Conservation (phyloP, 1,140 invertebrate species). For the Araneus ventricosus region DNA sequence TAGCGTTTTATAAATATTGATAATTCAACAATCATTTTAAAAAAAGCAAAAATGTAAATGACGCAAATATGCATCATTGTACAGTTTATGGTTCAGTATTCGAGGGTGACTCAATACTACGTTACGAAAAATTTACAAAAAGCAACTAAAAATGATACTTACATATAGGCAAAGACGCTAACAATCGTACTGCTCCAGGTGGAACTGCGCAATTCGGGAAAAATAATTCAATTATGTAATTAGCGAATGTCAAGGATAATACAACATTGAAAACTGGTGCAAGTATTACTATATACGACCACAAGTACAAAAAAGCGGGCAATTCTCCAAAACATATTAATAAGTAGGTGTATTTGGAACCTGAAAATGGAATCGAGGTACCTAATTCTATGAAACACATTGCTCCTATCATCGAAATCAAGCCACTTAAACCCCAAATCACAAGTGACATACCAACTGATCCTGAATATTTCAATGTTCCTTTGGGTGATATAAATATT, state of each 20-base stretch:
- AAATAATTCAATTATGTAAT: slow-evolving; percentile 80
- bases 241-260: slow-evolving; percentile 83
- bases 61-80: too few relatives aligned
- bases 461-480: slow-evolving; percentile 80
- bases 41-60: too few relatives aligned
- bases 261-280: slow-evolving; percentile 93
- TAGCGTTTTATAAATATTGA: too few relatives aligned
- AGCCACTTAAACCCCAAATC: slow-evolving; percentile 78
- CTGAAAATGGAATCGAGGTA: slow-evolving; percentile 89
- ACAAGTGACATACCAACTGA: slow-evolving; percentile 78
- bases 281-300: slow-evolving; percentile 88
- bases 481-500: slow-evolving; percentile 81
- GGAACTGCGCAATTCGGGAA: slow-evolving; percentile 86
- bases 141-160: too few relatives aligned
- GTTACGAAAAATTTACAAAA: too few relatives aligned
- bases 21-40: too few relatives aligned
- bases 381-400: slow-evolving; percentile 98
- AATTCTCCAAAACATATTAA: slow-evolving; percentile 77
- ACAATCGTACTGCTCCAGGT: slow-evolving; percentile 84
- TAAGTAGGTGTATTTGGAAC: slow-evolving; percentile 98
- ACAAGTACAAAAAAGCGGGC: slow-evolving; percentile 83
- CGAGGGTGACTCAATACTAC: too few relatives aligned
- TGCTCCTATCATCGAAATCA: slow-evolving; percentile 93
- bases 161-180: slow-evolving; percentile 89
- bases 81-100: too few relatives aligned